phyloP scores from a whole-genome alignment of 1,140 invertebrate genomes.

The Brachionus rubens region DNA sequence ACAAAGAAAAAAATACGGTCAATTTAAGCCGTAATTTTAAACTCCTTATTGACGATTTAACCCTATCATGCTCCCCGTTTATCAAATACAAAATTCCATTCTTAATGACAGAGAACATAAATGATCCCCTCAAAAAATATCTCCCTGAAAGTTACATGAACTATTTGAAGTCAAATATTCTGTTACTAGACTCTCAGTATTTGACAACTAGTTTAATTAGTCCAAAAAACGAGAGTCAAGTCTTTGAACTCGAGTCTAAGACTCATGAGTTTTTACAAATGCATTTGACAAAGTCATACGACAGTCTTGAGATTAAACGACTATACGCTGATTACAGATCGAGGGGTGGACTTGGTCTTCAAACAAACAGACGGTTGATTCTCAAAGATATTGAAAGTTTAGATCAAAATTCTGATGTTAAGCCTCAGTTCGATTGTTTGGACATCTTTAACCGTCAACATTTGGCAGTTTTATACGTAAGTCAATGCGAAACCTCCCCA shows the following conservation, averaged over 20 bases:
- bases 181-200: background rate
- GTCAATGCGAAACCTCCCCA: conserved; percentile 74
- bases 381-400: conserved; percentile 27
- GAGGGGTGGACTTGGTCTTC: background rate
- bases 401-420: conserved; percentile 11
- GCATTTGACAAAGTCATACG: conserved; percentile 7
- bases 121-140: conserved; percentile 72
- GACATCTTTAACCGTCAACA: conserved; percentile 81
- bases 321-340: conserved; percentile 23
- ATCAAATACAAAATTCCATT: conserved; percentile 79
- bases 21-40: conserved; percentile 64
- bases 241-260: conserved; percentile 57
- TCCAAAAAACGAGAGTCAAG: conserved; percentile 68
- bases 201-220: background rate
- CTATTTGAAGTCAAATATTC: conserved; percentile 53
- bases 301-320: conserved; percentile 13
- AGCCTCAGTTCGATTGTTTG: conserved; percentile 70
- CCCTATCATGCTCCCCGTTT: conserved; percentile 81
- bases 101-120: conserved; percentile 76
- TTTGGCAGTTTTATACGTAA: conserved; percentile 84
- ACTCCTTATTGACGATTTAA: conserved; percentile 70
- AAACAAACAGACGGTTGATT: background rate
- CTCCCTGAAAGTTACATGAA: conserved; percentile 74
- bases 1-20: conserved; percentile 57
- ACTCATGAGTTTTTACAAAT: conserved; percentile 41